phyloP scores from a whole-genome alignment of 2,797 vertebrate species.

The Enteromius viviparus region DNA sequence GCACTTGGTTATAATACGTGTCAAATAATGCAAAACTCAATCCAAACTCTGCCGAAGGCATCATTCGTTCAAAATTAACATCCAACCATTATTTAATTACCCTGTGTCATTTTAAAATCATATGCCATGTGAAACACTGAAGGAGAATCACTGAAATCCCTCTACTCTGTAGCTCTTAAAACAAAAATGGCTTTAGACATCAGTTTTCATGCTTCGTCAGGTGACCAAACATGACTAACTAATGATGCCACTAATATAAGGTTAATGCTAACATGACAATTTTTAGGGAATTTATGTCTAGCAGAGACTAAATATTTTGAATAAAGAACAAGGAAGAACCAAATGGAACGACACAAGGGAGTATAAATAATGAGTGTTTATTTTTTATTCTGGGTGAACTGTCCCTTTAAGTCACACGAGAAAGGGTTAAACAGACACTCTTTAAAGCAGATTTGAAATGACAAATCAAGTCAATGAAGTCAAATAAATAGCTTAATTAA shows the following conservation, averaged over 20 bases:
- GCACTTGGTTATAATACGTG: constrained; percentile 3
- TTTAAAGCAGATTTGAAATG: neutral
- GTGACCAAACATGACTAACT: constrained; percentile 4
- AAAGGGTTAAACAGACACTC: neutral
- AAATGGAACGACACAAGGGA: neutral
- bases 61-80: neutral
- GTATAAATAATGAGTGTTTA: neutral
- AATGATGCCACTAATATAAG: neutral
- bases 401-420: neutral
- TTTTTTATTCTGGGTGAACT: neutral
- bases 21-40: constrained; percentile 9
- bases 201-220: neutral
- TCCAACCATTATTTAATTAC: neutral
- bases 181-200: neutral
- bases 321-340: neutral
- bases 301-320: neutral
- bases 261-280: neutral
- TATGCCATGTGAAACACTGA: neutral
- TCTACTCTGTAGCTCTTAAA: neutral
- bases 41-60: constrained; percentile 10
- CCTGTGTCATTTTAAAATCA: neutral
- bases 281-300: neutral
- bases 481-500: neutral
- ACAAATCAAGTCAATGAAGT: neutral
- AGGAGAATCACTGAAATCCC: neutral